phyloP scores from a whole-genome alignment of 2,113 vertebrate species.

The Zapornia atra region DNA sequence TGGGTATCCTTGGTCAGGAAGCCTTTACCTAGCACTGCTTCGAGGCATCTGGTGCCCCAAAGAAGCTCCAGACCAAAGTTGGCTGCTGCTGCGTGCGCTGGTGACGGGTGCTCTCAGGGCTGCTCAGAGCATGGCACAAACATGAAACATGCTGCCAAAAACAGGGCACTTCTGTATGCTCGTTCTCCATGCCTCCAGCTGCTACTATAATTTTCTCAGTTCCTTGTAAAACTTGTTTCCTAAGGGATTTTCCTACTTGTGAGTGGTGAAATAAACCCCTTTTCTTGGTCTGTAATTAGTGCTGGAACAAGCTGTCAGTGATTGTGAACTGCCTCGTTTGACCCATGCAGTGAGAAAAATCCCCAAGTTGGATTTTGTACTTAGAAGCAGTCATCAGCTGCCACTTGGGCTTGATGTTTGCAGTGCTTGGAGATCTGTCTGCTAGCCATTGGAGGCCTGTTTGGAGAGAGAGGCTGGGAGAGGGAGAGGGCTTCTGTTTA shows the following conservation, averaged over 20 bases:
- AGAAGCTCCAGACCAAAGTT: not conserved
- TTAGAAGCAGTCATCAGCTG: not conserved
- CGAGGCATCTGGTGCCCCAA: not conserved
- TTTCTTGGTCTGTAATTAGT: not conserved
- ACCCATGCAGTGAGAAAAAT: not conserved
- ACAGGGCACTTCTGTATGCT: not conserved
- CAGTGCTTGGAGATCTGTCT: not conserved
- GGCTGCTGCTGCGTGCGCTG: not conserved
- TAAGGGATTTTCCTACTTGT: not conserved
- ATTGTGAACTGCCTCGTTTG: not conserved
- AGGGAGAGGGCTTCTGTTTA: not conserved
- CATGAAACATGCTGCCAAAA: not conserved
- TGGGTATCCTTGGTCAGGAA: fast-evolving
- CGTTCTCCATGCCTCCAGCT: not conserved
- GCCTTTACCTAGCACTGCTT: not conserved
- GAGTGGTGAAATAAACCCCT: not conserved
- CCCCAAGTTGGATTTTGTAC: not conserved
- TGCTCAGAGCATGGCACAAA: not conserved
- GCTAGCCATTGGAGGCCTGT: not conserved
- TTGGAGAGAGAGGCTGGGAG: not conserved
- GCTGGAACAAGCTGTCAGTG: not conserved
- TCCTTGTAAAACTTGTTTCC: not conserved
- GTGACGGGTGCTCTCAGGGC: not conserved
- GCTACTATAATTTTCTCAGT: fast-evolving
- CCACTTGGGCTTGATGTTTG: not conserved